Evolutionary conservation across 2,113 vertebrate genomes (phyloP).

Genomic region (Leucosticte australis): DNA sequence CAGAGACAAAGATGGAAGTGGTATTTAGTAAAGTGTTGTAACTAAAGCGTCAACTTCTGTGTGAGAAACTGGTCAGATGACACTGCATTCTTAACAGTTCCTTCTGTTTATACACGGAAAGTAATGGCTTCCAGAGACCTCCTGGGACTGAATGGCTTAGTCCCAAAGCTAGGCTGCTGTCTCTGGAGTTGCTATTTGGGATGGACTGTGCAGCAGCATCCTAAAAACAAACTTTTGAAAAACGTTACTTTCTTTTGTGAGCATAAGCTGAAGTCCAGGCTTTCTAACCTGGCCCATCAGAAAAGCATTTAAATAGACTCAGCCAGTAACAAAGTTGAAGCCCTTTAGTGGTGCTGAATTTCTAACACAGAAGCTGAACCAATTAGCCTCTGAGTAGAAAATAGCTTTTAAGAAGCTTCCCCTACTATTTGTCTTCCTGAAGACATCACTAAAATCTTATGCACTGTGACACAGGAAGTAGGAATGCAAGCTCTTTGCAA

Average conservation of each 20-base stretch:
- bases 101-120: neutral
- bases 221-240: neutral
- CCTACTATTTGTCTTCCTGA: neutral
- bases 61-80: neutral
- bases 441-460: neutral
- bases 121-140: neutral
- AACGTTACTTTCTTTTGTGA: neutral
- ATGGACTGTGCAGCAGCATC: neutral
- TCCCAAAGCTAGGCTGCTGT: neutral
- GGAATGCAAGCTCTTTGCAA: neutral
- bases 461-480: neutral
- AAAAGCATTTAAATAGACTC: neutral
- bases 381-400: neutral
- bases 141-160: neutral
- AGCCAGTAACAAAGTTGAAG: neutral
- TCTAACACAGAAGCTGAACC: neutral
- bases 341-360: neutral
- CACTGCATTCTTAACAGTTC: neutral
- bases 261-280: neutral
- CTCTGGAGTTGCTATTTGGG: neutral
- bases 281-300: neutral
- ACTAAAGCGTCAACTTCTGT: neutral
- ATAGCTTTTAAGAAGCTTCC: neutral
- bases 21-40: neutral
- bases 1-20: neutral